Evolutionary conservation across 2,113 vertebrate species (phyloP).

Genomic region (Carlito syrichta): DNA sequence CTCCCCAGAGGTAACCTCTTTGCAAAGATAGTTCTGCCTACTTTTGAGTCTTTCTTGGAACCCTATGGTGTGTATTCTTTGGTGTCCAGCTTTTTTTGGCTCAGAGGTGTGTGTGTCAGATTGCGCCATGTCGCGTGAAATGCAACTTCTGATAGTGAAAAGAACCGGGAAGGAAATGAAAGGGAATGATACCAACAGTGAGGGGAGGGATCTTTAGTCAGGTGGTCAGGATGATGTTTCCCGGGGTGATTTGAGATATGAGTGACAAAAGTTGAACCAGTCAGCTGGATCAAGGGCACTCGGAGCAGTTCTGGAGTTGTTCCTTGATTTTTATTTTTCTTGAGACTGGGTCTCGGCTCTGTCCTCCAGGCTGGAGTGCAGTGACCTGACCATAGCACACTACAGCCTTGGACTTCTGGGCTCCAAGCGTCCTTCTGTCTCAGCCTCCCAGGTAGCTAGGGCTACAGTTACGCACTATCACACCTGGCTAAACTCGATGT

Average conservation of each 20-base stretch:
- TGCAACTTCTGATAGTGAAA: slow-evolving; percentile 2
- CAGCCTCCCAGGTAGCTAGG: too few species aligned
- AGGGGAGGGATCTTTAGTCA: background rate
- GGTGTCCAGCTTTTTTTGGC: background rate
- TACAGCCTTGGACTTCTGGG: too few species aligned
- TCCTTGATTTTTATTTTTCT: background rate
- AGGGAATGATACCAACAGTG: background rate
- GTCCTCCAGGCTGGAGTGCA: too few species aligned
- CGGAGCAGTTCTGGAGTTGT: background rate
- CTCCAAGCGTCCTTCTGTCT: too few species aligned
- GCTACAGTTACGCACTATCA: too few species aligned
- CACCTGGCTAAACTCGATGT: too few species aligned
- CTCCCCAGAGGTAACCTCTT: background rate
- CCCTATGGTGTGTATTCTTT: background rate
- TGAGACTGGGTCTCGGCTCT: too few species aligned
- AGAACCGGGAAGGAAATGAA: background rate
- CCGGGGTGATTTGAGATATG: background rate
- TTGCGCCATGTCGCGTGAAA: background rate
- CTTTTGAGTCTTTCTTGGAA: background rate
- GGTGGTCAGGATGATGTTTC: background rate
- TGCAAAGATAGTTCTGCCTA: background rate
- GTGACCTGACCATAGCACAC: too few species aligned
- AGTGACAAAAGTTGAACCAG: background rate
- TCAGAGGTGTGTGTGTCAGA: background rate
- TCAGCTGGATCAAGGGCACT: background rate